phyloP scores from a whole-genome alignment of 2,888 invertebrate genomes.

The Eupithecia subfuscata region DNA sequence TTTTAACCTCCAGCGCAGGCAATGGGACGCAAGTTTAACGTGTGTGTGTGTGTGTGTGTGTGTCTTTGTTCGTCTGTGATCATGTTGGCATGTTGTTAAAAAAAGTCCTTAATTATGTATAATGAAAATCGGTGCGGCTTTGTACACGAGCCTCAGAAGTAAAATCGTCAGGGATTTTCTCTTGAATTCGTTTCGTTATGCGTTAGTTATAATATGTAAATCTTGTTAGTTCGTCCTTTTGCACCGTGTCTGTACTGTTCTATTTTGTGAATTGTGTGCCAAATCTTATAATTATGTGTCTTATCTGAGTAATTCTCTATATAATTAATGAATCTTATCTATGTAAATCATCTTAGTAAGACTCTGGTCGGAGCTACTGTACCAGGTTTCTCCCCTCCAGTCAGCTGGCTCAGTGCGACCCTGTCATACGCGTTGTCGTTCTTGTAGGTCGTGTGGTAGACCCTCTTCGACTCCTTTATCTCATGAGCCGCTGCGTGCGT shows the following conservation, averaged over 20 bases:
- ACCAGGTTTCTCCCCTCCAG: conserved; percentile 70
- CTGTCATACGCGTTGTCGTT: conserved; percentile 72
- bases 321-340: background rate
- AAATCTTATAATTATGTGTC: too few species aligned
- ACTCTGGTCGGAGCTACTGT: background rate
- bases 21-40: background rate
- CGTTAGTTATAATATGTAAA: too few species aligned
- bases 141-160: too few species aligned
- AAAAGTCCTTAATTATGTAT: background rate
- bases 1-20: background rate
- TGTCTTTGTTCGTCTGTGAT: background rate
- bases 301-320: background rate
- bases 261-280: background rate
- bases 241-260: background rate
- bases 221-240: background rate
- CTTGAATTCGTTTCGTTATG: too few species aligned
- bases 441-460: conserved; percentile 60
- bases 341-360: background rate
- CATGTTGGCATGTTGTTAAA: background rate
- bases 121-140: too few species aligned
- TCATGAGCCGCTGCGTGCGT: conserved; percentile 63
- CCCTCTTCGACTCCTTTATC: conserved; percentile 55
- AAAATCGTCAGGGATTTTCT: too few species aligned
- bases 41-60: too few species aligned
- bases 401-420: conserved; percentile 72